These are phyloP conservation scores for Matsumurasca onukii DNA, from an alignment of 1,140 invertebrate genomes.

Conservation along the genomic window DNA sequence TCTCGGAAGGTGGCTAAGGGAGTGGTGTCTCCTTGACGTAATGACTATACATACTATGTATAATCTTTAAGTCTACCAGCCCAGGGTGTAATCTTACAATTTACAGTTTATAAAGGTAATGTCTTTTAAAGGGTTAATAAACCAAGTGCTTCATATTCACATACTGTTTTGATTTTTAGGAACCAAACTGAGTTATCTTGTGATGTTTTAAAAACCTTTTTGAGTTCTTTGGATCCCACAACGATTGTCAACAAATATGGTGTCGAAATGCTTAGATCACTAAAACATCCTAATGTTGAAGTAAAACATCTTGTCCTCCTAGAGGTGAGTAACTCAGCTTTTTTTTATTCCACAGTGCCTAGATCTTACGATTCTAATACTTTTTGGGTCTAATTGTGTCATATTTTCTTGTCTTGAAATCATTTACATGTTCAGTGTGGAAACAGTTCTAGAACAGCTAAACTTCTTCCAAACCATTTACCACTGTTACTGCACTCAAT, in stretches of 20 bases:
- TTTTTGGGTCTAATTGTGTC: not conserved
- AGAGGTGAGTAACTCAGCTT: conserved; percentile 44
- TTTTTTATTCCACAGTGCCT: not conserved
- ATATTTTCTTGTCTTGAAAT: not conserved
- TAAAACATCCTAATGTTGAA: conserved; percentile 47
- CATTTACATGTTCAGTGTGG: too few relatives aligned
- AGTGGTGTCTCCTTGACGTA: conserved; percentile 23
- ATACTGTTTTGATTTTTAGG: conserved; percentile 45
- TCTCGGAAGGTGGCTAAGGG: not conserved
- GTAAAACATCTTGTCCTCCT: conserved; percentile 48
- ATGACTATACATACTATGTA: conserved; percentile 26
- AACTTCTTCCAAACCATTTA: not conserved
- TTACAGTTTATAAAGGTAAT: not conserved
- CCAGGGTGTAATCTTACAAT: not conserved
- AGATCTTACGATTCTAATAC: not conserved
- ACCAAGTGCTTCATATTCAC: not conserved
- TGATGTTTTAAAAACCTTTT: conserved; percentile 49
- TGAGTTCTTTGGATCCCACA: conserved; percentile 47
- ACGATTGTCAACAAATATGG: conserved; percentile 49
- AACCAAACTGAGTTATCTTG: conserved; percentile 50
- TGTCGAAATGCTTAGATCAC: conserved; percentile 45
- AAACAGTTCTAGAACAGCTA: not conserved
- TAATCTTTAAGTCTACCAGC: not conserved
- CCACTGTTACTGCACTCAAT: not conserved
- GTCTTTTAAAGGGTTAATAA: not conserved